phyloP scores from a whole-genome alignment of 1,140 invertebrate genomes.

The Cardiocondyla obscurior region DNA sequence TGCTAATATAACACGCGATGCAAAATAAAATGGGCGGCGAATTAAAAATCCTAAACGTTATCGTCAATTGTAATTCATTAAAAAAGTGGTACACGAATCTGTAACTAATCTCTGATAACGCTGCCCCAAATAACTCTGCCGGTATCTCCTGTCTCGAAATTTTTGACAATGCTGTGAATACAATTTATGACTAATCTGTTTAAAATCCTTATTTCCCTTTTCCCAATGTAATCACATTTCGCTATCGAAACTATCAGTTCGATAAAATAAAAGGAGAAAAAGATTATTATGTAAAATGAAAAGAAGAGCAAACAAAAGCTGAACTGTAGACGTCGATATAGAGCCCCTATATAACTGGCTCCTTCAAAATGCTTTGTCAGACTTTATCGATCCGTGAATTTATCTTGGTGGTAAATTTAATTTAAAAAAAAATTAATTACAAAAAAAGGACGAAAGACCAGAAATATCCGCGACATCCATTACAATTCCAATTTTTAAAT shows the following conservation, averaged over 20 bases:
- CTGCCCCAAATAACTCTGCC: background rate
- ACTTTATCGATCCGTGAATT: background rate
- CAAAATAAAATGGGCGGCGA: background rate
- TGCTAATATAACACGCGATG: too few species aligned
- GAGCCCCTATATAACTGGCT: background rate
- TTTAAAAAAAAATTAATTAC: background rate
- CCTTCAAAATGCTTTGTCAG: background rate
- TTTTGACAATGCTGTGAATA: background rate
- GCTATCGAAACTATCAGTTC: background rate
- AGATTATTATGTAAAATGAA: background rate
- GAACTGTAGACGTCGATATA: background rate
- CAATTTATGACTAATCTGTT: background rate
- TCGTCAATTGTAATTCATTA: background rate
- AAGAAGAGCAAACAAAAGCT: background rate
- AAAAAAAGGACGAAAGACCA: too few species aligned
- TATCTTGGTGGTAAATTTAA: background rate
- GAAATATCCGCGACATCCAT: background rate
- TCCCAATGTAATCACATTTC: background rate
- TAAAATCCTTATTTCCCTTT: background rate
- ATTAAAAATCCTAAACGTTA: background rate
- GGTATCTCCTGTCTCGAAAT: background rate
- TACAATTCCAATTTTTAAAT: background rate
- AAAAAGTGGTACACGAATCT: background rate
- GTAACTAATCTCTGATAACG: background rate
- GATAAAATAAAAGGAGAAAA: background rate